A percentile compares a stretch with the other conserved stretches of the same genome.
phyloP scores from a whole-genome alignment of 1,140 invertebrate genomes.

The Caerostris darwini region DNA sequence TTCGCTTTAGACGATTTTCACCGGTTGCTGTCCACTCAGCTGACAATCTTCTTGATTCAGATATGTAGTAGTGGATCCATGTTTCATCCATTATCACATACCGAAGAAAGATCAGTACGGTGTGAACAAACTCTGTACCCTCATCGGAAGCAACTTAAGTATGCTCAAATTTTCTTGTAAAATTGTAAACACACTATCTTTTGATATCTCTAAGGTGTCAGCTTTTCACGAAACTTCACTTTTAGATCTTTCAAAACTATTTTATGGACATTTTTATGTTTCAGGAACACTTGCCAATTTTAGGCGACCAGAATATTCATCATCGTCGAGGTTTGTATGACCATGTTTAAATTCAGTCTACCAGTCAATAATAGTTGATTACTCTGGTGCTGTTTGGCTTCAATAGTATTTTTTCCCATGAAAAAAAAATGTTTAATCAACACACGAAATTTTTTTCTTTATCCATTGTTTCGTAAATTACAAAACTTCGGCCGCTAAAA shows the following conservation, averaged over 20 bases:
- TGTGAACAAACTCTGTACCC: too few species aligned
- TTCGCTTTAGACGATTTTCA: not conserved
- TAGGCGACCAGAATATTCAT: too few species aligned
- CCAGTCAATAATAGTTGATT: slow-evolving; percentile 56
- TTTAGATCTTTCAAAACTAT: not conserved
- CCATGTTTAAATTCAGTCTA: not conserved
- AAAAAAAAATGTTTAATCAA: too few species aligned
- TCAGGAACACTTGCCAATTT: too few species aligned
- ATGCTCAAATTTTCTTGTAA: slow-evolving; percentile 31
- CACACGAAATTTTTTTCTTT: too few species aligned
- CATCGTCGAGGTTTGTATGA: too few species aligned
- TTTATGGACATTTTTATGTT: not conserved
- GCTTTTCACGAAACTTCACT: slow-evolving; percentile 43
- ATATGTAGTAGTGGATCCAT: too few species aligned
- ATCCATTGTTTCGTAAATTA: too few species aligned
- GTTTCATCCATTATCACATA: too few species aligned
- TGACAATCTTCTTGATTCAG: not conserved
- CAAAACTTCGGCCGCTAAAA: too few species aligned
- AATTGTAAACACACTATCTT: slow-evolving; percentile 55
- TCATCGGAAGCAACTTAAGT: not conserved
- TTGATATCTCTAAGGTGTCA: slow-evolving; percentile 61
- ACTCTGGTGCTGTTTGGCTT: slow-evolving; percentile 3
- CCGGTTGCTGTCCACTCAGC: not conserved
- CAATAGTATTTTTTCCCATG: too few species aligned
- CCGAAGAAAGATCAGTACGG: too few species aligned